Evolutionary conservation across 2,797 vertebrate species (phyloP), one percentile per base, ranked within the genome.

Genomic region (Trematomus bernacchii): DNA sequence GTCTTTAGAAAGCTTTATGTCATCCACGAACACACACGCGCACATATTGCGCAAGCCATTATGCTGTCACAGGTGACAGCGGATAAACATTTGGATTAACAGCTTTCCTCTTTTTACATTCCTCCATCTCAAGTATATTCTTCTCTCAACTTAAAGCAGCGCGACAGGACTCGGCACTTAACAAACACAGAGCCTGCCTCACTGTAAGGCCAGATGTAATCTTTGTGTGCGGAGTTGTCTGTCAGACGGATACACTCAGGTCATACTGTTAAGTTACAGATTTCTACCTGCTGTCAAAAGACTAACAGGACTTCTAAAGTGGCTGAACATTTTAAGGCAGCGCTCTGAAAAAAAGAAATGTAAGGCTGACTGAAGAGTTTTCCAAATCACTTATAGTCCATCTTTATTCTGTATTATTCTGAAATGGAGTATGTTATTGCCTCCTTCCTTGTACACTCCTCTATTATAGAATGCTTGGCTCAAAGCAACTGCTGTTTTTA

Each of bases 21-120:
- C 57, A 69, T 46, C 11, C 67, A 40, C 54, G n/a, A 18, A 37
- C 33, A 37, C 30, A 33, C 33, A 37, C 33, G 33, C 8, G 44
- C 37, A 64, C 64, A 65, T 51, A 53, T 61, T 72, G 75, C 53
- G 37, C 58, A 66, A 84, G 77, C 66, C 66, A 55, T 64, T 65
- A 75, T 48, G 78, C 77, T 84, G 85, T 90, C 79, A 83, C 74
- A 82, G 77, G 80, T 89, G 88, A 89, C 80, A 84, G 86, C 4
- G 61, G 77, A 85, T 88, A 86, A 89, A 89, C 76, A 85, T 87
- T 79, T 77, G 73, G 80, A 86, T 89, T 86, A 87, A 74, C 73
- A 44, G 62, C 76, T 54, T 66, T 55, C 13, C 15, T 58, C 55
- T 53, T 64, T 77, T 80, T 70, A 44, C 73, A 52, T 75, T 78